Evolutionary conservation across 2,113 vertebrate species (phyloP).

Genomic region (Mirounga angustirostris): DNA sequence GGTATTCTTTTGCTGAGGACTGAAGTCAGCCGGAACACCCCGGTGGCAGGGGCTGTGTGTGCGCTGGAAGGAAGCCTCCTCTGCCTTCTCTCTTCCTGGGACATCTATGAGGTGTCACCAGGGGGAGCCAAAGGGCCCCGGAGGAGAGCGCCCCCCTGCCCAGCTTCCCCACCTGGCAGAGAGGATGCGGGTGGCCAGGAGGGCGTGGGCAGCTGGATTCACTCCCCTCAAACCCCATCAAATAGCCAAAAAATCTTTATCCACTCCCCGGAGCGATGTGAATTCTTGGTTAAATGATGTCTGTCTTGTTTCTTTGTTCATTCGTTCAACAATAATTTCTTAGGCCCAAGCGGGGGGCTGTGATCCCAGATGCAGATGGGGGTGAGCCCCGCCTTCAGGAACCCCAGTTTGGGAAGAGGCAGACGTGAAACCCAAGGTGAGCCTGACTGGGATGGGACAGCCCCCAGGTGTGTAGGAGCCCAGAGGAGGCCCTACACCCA

Average conservation of each 20-base stretch:
- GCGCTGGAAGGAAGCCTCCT: neutral
- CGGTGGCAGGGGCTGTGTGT: neutral
- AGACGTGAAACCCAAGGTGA: neutral
- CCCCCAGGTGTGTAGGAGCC: neutral
- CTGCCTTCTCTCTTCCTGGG: neutral
- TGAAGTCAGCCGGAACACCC: too few relatives aligned
- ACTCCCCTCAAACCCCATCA: neutral
- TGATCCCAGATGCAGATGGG: neutral
- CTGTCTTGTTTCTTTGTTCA: neutral
- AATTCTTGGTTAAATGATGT: neutral
- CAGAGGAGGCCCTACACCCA: neutral
- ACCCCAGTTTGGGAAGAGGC: neutral
- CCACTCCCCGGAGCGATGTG: neutral
- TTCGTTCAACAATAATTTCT: neutral
- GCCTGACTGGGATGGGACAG: neutral
- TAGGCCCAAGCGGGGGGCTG: neutral
- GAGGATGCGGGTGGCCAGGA: neutral
- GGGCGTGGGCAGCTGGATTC: neutral
- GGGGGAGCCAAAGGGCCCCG: slow-evolving; percentile 69
- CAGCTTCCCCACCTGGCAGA: neutral
- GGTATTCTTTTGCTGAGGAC: neutral
- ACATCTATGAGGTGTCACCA: neutral
- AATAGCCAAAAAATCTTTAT: neutral
- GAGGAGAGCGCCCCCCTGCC: neutral
- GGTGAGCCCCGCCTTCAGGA: neutral